These are phyloP conservation scores for Ibycter americanus DNA, from an alignment of 2,797 vertebrate genomes.

Conservation along the genomic window DNA sequence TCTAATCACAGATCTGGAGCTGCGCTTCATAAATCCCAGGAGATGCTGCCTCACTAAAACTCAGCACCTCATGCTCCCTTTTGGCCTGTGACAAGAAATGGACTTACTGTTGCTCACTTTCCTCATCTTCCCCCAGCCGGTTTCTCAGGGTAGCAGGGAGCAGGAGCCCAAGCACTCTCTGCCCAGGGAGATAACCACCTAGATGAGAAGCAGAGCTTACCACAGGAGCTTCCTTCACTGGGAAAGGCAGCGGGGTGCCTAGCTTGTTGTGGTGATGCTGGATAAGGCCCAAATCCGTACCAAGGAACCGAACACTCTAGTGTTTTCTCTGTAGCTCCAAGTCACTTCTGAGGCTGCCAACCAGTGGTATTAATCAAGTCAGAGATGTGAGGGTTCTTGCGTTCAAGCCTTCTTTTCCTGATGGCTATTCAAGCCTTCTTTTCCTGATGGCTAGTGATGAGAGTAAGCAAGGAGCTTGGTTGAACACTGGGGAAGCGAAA, in stretches of 20 bases:
- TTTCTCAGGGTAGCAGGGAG: background rate
- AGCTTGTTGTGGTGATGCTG: background rate
- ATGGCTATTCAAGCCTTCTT: background rate
- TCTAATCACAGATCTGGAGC: background rate
- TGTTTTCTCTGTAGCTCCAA: background rate
- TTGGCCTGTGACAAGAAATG: background rate
- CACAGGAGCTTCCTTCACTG: background rate
- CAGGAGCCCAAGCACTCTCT: background rate
- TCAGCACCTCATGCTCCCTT: background rate
- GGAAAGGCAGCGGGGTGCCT: background rate
- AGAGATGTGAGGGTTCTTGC: fast-evolving
- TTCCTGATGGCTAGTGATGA: background rate
- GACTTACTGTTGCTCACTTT: background rate
- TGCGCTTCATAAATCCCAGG: background rate
- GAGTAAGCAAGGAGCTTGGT: background rate
- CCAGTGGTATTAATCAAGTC: background rate
- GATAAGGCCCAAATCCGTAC: background rate
- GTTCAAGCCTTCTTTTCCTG: background rate
- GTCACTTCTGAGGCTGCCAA: background rate
- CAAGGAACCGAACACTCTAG: fast-evolving
- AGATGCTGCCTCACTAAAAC: background rate
- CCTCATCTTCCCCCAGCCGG: background rate
- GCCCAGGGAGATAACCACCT: background rate
- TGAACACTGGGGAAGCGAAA: background rate
- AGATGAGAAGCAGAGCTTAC: background rate